Evolutionary conservation across 1,140 invertebrate species (phyloP).

Genomic region (Pararge aegeria): DNA sequence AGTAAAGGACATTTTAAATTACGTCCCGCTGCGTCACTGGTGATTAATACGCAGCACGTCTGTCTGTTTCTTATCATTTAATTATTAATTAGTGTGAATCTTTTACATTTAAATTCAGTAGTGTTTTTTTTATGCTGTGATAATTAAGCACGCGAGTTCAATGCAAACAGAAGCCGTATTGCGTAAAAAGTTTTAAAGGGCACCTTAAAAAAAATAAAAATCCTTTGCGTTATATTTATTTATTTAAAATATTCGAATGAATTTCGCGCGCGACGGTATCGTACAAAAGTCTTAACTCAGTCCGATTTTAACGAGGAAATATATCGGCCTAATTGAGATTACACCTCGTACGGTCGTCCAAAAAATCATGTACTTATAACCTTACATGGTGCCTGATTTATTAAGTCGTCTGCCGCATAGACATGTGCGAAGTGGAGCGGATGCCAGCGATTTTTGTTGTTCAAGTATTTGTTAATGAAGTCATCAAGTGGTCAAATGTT

Average conservation of each 20-base stretch:
- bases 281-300: constrained; percentile 51
- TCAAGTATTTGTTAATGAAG: constrained; percentile 12
- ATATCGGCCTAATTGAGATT: constrained; percentile 75
- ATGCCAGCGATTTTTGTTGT: constrained; percentile 9
- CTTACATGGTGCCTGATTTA: constrained; percentile 68
- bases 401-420: constrained; percentile 62
- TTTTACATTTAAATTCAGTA: too few species aligned
- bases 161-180: too few species aligned
- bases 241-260: background rate
- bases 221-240: too few species aligned
- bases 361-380: constrained; percentile 69
- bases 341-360: constrained; percentile 56
- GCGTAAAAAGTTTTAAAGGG: too few species aligned
- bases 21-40: constrained; percentile 15
- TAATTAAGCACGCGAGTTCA: too few species aligned
- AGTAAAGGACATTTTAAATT: constrained; percentile 24
- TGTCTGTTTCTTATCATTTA: background rate
- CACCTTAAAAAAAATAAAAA: too few species aligned
- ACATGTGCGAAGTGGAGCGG: constrained; percentile 55
- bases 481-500: background rate
- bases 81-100: background rate
- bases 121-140: background rate
- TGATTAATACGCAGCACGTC: background rate
- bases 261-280: constrained; percentile 43
- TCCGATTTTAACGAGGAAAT: constrained; percentile 73